Percentiles rank a stretch among this genome's conserved stretches.
phyloP scores from a whole-genome alignment of 2,888 invertebrate genomes.

The Osedax fenrisi region DNA sequence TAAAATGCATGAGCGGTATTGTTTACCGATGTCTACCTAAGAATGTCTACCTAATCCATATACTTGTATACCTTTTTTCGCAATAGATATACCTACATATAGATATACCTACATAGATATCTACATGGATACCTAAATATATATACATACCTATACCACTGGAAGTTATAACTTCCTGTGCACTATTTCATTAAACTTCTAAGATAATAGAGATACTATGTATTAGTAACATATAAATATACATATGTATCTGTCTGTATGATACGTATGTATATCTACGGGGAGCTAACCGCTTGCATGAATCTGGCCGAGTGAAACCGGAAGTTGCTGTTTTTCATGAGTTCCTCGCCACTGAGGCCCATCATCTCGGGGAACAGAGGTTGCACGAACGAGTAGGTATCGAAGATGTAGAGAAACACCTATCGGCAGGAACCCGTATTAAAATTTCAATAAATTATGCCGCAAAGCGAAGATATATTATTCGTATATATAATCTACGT shows the following conservation, averaged over 20 bases:
- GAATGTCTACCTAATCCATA: too few relatives aligned
- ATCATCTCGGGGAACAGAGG: slow-evolving; percentile 38
- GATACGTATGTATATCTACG: background rate
- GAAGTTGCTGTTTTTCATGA: slow-evolving; percentile 36
- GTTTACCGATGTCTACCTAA: too few relatives aligned
- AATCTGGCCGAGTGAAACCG: slow-evolving; percentile 43
- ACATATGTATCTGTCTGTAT: background rate
- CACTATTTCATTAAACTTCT: too few relatives aligned
- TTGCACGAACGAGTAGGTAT: slow-evolving; percentile 39
- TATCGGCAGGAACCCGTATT: slow-evolving; percentile 37
- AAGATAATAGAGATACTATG: too few relatives aligned
- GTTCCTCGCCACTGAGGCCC: slow-evolving; percentile 37
- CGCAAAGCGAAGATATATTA: too few relatives aligned
- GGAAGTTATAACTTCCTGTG: too few relatives aligned
- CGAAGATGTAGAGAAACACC: slow-evolving; percentile 41
- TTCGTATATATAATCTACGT: too few relatives aligned
- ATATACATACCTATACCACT: background rate
- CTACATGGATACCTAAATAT: background rate
- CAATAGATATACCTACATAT: background rate
- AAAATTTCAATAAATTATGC: too few relatives aligned
- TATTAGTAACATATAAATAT: background rate
- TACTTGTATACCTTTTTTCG: too few relatives aligned
- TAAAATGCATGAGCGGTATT: too few relatives aligned
- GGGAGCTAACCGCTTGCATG: slow-evolving; percentile 41
- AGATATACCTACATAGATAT: background rate